A percentile compares a stretch with the other conserved stretches of the same genome.
phyloP scores from a whole-genome alignment of 1,140 invertebrate genomes.

The Mamestra configurata region DNA sequence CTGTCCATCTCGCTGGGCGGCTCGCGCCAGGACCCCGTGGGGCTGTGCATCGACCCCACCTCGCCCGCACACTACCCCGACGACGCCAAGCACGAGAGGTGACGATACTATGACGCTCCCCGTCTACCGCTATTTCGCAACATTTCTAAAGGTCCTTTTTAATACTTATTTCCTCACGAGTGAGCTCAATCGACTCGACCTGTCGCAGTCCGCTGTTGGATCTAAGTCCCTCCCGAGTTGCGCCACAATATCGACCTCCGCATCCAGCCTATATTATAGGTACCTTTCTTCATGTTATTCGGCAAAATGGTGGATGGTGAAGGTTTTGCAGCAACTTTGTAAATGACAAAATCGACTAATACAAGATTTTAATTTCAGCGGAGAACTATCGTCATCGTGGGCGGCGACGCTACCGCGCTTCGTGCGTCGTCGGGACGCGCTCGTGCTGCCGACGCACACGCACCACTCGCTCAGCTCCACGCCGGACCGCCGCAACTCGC shows the following conservation, averaged over 20 bases:
- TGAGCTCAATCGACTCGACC: not conserved
- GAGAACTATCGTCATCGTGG: slow-evolving; percentile 92
- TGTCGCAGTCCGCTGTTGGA: not conserved
- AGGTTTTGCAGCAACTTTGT: too few species aligned
- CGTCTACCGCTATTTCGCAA: too few species aligned
- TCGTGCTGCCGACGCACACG: slow-evolving; percentile 88
- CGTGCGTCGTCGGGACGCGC: slow-evolving; percentile 93
- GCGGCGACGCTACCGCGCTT: slow-evolving; percentile 95
- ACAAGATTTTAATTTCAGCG: slow-evolving; percentile 58
- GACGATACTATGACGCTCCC: not conserved
- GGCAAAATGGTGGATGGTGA: not conserved
- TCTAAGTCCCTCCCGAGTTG: not conserved
- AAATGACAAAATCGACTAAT: not conserved
- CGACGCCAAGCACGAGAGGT: slow-evolving; percentile 82
- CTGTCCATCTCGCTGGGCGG: slow-evolving; percentile 95
- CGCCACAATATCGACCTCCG: not conserved
- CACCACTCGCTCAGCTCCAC: slow-evolving; percentile 88
- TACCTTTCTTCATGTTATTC: not conserved
- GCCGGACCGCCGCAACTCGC: slow-evolving; percentile 85
- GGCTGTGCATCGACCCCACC: slow-evolving; percentile 93
- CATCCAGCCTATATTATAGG: not conserved
- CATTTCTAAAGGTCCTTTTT: too few species aligned
- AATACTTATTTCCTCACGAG: not conserved
- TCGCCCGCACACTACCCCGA: slow-evolving; percentile 77
- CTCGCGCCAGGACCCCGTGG: slow-evolving; percentile 96